Evolutionary conservation across 2,113 vertebrate genomes (phyloP).

Genomic region (Tursiops truncatus): DNA sequence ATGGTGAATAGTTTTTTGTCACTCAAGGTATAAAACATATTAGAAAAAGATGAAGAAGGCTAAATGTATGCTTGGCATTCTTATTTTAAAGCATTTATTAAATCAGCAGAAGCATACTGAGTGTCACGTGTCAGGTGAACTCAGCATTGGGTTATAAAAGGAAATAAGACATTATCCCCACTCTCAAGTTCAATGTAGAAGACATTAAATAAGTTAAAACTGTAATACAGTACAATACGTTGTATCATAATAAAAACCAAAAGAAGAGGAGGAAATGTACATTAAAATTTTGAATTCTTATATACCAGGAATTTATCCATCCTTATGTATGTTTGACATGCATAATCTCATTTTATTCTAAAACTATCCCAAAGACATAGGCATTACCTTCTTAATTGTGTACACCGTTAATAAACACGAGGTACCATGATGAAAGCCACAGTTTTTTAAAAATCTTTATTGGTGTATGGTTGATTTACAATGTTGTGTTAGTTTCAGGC

Average conservation of each 20-base stretch:
- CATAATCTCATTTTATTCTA: not conserved
- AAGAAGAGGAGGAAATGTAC: not conserved
- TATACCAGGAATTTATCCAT: not conserved
- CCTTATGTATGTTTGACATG: not conserved
- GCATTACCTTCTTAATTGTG: not conserved
- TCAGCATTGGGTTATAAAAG: not conserved
- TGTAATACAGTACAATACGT: not conserved
- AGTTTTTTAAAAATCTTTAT: not conserved
- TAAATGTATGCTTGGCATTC: not conserved
- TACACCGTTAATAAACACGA: not conserved
- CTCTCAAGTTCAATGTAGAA: not conserved
- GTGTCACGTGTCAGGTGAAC: not conserved
- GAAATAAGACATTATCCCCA: not conserved
- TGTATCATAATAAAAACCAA: not conserved
- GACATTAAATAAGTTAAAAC: not conserved
- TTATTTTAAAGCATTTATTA: not conserved
- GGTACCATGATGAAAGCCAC: not conserved
- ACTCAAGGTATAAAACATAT: not conserved
- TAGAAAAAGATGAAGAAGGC: not conserved
- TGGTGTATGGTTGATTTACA: too few relatives aligned
- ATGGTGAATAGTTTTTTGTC: not conserved
- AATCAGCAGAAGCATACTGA: not conserved
- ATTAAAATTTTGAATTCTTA: not conserved
- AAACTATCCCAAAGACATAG: not conserved
- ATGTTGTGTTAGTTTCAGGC: too few relatives aligned